Conservation (phyloP, 2,888 invertebrate genomes). For the Heliconius cydno region DNA sequence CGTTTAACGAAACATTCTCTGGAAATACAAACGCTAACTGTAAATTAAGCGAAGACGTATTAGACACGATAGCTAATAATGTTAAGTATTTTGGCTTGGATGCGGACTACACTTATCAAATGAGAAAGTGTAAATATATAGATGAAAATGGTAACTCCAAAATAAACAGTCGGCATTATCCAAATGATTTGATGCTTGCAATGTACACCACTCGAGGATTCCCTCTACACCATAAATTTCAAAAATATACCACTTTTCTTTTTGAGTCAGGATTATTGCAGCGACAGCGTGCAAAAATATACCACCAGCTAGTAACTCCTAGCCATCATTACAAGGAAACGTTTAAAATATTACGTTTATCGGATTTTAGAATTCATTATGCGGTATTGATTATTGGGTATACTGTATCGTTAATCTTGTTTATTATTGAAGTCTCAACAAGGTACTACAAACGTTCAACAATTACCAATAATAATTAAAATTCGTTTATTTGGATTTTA, state of each 20-base stretch:
- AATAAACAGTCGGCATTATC: slow-evolving; percentile 56
- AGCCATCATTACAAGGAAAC: slow-evolving; percentile 39
- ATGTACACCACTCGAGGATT: slow-evolving; percentile 61
- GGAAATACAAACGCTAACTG: slow-evolving; percentile 53
- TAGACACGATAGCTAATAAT: slow-evolving; percentile 55
- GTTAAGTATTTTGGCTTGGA: slow-evolving; percentile 55
- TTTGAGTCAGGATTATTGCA: slow-evolving; percentile 56
- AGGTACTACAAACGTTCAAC: background rate
- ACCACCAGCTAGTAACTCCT: slow-evolving; percentile 46
- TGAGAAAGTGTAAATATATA: slow-evolving; percentile 56
- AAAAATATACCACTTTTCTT: slow-evolving; percentile 54
- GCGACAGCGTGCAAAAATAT: slow-evolving; percentile 53
- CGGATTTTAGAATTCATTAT: background rate
- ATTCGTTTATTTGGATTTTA: background rate
- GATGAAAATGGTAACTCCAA: slow-evolving; percentile 54
- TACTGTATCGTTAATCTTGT: slow-evolving; percentile 46
- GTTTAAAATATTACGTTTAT: slow-evolving; percentile 48
- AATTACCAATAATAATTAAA: background rate
- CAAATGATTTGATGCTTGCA: slow-evolving; percentile 48
- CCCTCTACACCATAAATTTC: slow-evolving; percentile 55
- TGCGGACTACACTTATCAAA: slow-evolving; percentile 52
- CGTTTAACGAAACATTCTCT: slow-evolving; percentile 59
- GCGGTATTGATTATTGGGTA: too few species aligned
- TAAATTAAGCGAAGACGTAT: slow-evolving; percentile 49
- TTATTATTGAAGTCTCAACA: slow-evolving; percentile 53